Evolutionary conservation across 2,888 invertebrate species (phyloP).

Genomic region (Isotomurus palustris): DNA sequence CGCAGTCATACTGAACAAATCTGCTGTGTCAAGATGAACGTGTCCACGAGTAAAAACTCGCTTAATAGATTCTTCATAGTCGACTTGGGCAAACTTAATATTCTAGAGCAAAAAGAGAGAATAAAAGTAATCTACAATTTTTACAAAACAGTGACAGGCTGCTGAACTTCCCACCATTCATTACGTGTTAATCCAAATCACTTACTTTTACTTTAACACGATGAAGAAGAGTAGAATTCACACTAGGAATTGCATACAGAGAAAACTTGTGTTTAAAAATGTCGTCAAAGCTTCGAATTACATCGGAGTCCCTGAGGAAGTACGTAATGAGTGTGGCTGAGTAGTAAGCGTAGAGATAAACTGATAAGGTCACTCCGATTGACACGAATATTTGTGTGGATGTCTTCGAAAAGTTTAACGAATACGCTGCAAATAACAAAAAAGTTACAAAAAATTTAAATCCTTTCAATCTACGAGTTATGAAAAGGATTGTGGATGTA

Average conservation of each 20-base stretch:
- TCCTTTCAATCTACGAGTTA: too few species aligned
- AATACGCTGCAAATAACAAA: too few species aligned
- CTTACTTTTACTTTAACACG: too few species aligned
- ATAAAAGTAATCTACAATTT: too few species aligned
- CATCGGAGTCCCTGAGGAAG: neutral
- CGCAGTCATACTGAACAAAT: neutral
- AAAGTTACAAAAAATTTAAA: too few species aligned
- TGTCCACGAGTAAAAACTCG: neutral
- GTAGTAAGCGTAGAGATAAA: neutral
- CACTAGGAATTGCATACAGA: conserved; percentile 1
- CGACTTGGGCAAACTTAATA: too few species aligned
- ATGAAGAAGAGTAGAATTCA: neutral
- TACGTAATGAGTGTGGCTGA: neutral
- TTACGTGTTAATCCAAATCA: too few species aligned
- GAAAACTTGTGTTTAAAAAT: neutral
- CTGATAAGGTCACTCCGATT: neutral
- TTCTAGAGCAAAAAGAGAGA: too few species aligned
- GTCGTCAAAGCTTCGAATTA: neutral
- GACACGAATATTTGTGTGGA: neutral
- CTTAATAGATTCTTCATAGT: neutral
- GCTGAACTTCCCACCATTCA: too few species aligned
- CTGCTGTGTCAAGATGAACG: neutral
- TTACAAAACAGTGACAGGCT: too few species aligned
- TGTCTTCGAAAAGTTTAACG: too few species aligned
- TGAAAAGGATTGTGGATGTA: too few species aligned